Base-by-base conservation (phyloP, 2,113 vertebrate genomes). In the Pseudopipra pipra region DNA sequence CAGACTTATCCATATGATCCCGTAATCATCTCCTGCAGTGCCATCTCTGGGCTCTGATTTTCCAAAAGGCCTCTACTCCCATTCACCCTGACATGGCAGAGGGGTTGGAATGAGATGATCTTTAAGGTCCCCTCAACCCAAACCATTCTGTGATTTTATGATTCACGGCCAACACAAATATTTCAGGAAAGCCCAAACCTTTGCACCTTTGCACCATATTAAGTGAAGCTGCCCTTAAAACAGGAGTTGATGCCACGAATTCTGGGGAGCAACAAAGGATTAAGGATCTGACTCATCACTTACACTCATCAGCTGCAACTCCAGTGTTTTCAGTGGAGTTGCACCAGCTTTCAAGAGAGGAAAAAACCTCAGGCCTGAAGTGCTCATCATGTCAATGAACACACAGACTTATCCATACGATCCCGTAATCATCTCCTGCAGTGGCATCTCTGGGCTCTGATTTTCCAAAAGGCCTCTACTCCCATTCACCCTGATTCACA, bases 271-370 rank as follows among this genome's bases (percentile, higher is more conserved):
- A 88, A 62, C 28, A 55, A 51, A 74, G 82, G 72, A 93, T 94
- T 94, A 88, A 96, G 92, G 67, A 94, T 80, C 87, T 94, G 92
- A 94, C 89, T 95, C 93, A 96, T 90, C 91, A 77, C 75, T 97
- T 94, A 24, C 9, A 68, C 68, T 95, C 80, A 89, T 89, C 91
- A 95, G 25, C 66, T 94, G 75, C 82, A 91, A 84, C 90, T 95
- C 85, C 87, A 83, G 87, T 73, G 51, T 81, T 89, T 96, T 88
- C 92, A 52, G 75, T 47, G 44, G 72, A 96, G 90, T 90, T 90
- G 65, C 74, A 97, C 68, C 87, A 59, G 59, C 74, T 90, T 94
- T 59, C 33, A 21, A 87, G 75, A 91, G 72, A 73, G 79, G 41
- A 86, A 67, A 83, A 86, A 80, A 52, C 39, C 54, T 71, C 72